These are phyloP conservation scores for Chromoteleia sp. DNA, from an alignment of 2,888 invertebrate genomes.

Conservation along the genomic window DNA sequence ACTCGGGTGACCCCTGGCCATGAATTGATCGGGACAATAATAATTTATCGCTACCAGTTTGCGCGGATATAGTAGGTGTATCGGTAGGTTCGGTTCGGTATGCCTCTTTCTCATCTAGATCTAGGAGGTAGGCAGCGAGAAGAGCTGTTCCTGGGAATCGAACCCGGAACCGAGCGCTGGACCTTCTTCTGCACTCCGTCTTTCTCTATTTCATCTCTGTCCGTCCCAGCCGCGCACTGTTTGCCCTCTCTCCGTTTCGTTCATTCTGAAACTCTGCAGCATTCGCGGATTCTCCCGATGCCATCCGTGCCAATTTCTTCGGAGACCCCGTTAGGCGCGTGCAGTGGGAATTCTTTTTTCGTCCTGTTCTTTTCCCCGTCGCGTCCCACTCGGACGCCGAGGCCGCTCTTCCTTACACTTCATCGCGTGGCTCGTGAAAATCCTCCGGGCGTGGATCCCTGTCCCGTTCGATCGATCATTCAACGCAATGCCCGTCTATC, in stretches of 20 bases:
- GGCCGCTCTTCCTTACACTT: conserved; percentile 61
- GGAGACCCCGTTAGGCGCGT: conserved; percentile 72
- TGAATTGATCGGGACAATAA: conserved; percentile 79
- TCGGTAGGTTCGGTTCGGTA: conserved; percentile 64
- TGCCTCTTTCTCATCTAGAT: conserved; percentile 74
- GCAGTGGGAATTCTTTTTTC: conserved; percentile 71
- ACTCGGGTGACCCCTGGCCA: conserved; percentile 73
- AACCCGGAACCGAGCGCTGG: conserved; percentile 73
- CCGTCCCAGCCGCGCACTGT: conserved; percentile 42
- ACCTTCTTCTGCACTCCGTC: conserved; percentile 56
- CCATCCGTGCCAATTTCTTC: conserved; percentile 71
- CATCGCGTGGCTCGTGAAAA: conserved; percentile 73
- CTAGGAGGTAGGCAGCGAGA: conserved; percentile 66
- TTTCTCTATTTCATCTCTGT: conserved; percentile 57
- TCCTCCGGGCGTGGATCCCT: conserved; percentile 76
- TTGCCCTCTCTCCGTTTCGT: conserved; percentile 63
- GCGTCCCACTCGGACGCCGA: conserved; percentile 25
- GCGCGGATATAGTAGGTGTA: conserved; percentile 62
- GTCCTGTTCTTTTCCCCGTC: conserved; percentile 48
- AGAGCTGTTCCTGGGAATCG: conserved; percentile 75
- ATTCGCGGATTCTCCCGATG: conserved; percentile 68
- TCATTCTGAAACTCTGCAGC: conserved; percentile 68
- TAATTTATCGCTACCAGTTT: conserved; percentile 79
- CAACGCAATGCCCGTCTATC: conserved; percentile 67
- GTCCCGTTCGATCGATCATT: conserved; percentile 71